phyloP scores from a whole-genome alignment of 2,113 vertebrate species.

The Ailuropoda melanoleuca region DNA sequence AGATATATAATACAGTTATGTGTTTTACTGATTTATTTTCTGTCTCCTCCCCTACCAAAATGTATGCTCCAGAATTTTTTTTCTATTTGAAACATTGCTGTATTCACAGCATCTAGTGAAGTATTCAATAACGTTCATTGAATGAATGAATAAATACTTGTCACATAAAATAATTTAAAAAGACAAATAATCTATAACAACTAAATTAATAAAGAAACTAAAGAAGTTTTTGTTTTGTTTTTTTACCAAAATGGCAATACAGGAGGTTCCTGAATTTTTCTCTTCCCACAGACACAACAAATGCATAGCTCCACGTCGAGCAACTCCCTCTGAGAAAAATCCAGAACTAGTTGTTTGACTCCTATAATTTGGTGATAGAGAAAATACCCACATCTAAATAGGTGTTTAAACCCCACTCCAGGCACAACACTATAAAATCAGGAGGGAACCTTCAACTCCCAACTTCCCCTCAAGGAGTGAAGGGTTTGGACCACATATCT shows the following conservation, averaged over 20 bases:
- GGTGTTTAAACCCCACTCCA: neutral
- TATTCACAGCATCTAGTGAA: neutral
- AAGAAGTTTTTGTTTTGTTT: neutral
- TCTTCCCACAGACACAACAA: neutral
- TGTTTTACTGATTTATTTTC: neutral
- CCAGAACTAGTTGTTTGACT: neutral
- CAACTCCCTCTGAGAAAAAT: neutral
- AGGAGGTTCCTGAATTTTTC: neutral
- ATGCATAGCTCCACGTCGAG: neutral
- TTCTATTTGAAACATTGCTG: neutral
- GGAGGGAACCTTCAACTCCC: neutral
- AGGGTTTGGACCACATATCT: neutral
- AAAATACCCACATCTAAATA: neutral
- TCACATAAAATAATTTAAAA: neutral
- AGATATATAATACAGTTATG: neutral
- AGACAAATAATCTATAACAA: neutral
- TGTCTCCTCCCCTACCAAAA: neutral
- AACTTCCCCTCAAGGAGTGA: neutral
- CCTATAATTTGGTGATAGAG: neutral
- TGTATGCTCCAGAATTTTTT: neutral
- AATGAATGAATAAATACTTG: neutral
- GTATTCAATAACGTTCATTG: neutral
- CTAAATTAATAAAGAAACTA: constrained; percentile 6
- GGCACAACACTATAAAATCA: neutral
- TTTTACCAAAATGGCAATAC: neutral